Evolutionary conservation across 2,113 vertebrate species (phyloP).

Genomic region (Coryphaenoides rupestris): DNA sequence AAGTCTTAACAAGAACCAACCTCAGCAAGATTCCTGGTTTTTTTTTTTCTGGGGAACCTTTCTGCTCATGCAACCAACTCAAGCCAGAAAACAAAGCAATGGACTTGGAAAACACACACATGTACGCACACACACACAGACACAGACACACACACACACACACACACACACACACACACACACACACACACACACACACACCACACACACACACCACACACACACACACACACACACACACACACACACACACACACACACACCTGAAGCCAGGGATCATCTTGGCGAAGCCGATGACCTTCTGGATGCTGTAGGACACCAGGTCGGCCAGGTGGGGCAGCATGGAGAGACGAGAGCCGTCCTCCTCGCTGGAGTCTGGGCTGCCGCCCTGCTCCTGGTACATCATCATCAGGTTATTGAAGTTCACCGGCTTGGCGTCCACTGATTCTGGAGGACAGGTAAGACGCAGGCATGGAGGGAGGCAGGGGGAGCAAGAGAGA

Average conservation of each 20-base stretch:
- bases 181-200: too few relatives aligned
- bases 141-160: not conserved
- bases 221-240: not conserved
- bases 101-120: slow-evolving; percentile 11
- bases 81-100: not conserved
- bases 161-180: slow-evolving; percentile 9
- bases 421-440: slow-evolving; percentile 73
- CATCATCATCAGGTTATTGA: slow-evolving; percentile 76
- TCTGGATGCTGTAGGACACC: slow-evolving; percentile 98
- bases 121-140: slow-evolving; percentile 22
- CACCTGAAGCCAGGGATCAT: slow-evolving; percentile 98
- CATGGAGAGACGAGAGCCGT: slow-evolving; percentile 82
- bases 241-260: slow-evolving; percentile 12
- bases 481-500: too few relatives aligned
- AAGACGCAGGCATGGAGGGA: not conserved
- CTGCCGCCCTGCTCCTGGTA: slow-evolving; percentile 77
- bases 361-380: slow-evolving; percentile 71
- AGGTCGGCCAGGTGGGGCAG: slow-evolving; percentile 92
- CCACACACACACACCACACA: not conserved
- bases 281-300: slow-evolving; percentile 96
- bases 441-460: slow-evolving; percentile 61
- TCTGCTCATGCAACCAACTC: not conserved
- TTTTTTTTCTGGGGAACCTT: too few relatives aligned
- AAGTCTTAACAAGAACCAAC: too few relatives aligned
- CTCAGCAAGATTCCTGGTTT: too few relatives aligned